phyloP scores from a whole-genome alignment of 2,888 invertebrate genomes.

The Tetranychus piercei region DNA sequence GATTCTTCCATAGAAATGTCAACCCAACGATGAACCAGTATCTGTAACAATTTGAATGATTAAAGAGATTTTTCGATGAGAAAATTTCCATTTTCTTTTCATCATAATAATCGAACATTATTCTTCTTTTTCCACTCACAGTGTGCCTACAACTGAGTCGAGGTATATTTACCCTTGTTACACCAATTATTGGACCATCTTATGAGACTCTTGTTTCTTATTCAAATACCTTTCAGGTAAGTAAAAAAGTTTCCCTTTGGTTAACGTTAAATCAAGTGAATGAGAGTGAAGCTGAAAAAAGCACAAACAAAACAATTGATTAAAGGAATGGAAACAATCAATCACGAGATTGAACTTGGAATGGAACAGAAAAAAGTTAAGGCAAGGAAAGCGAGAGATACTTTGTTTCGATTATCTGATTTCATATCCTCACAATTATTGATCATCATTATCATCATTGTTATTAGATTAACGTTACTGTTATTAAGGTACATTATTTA shows the following conservation, averaged over 20 bases:
- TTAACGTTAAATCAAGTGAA: no score
- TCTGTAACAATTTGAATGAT: no score
- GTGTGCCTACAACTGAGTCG: conserved; percentile 76
- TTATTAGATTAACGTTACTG: no score
- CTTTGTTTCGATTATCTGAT: background rate
- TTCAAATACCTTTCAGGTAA: conserved; percentile 66
- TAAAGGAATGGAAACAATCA: background rate
- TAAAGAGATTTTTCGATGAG: background rate
- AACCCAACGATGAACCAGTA: no score
- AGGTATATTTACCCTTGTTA: conserved; percentile 73
- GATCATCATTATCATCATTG: no score
- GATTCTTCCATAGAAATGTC: no score
- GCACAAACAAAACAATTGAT: no score
- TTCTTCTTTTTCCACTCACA: conserved; percentile 33
- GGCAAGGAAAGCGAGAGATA: background rate
- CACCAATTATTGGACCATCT: conserved; percentile 78
- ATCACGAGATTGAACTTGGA: background rate
- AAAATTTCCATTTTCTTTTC: background rate
- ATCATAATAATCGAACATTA: background rate
- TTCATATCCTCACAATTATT: background rate
- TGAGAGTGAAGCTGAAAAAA: no score
- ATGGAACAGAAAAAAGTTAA: background rate
- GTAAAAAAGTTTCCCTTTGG: background rate
- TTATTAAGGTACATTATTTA: background rate
- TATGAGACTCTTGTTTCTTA: conserved; percentile 83